Percentiles rank a stretch among this genome's conserved stretches.
phyloP scores from a whole-genome alignment of 2,113 vertebrate genomes.

The Actinemys pallida region DNA sequence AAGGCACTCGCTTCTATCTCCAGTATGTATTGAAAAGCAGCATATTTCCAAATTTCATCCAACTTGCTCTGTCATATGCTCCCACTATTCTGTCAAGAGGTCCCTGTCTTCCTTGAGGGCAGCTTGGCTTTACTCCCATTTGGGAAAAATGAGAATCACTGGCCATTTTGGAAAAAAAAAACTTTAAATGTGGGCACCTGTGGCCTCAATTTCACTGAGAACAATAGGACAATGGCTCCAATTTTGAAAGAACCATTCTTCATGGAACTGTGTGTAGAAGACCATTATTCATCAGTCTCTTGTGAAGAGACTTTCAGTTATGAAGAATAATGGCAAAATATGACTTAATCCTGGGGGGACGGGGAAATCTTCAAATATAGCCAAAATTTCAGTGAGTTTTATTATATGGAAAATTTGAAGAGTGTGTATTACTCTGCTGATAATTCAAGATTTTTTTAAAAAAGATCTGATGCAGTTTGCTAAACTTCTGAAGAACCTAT shows the following conservation, averaged over 20 bases:
- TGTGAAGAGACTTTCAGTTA: neutral
- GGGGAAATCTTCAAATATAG: neutral
- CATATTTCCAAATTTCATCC: neutral
- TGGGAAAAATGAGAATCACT: neutral
- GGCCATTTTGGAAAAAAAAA: neutral
- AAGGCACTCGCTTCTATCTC: neutral
- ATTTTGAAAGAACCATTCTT: neutral
- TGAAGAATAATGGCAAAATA: neutral
- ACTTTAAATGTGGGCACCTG: neutral
- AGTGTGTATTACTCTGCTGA: accelerated
- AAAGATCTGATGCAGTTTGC: neutral
- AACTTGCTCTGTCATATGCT: neutral
- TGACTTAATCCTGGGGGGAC: neutral
- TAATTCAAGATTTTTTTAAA: neutral
- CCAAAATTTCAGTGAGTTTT: neutral
- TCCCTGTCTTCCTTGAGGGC: neutral
- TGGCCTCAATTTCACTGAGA: neutral
- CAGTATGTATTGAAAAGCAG: neutral
- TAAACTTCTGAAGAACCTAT: neutral
- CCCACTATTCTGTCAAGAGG: neutral
- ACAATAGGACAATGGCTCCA: neutral
- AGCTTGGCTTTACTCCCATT: neutral
- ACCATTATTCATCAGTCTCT: neutral
- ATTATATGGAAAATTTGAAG: accelerated
- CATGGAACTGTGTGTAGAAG: neutral